phyloP scores from a whole-genome alignment of 2,797 vertebrate genomes.

The Lacerta bilineata region DNA sequence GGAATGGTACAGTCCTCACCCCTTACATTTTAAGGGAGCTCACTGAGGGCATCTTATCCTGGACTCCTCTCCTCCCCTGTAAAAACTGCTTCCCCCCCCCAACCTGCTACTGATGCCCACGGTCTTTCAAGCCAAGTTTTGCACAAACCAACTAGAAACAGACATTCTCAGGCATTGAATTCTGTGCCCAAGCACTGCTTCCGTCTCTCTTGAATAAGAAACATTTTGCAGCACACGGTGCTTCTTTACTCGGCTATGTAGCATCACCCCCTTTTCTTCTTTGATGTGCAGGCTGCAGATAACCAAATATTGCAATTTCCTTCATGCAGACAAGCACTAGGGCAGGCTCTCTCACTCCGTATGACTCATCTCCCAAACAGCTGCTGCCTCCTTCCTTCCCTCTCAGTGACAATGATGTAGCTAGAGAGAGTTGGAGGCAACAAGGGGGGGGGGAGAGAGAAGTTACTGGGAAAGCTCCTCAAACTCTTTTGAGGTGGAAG shows the following conservation, averaged over 20 bases:
- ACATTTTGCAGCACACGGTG: background rate
- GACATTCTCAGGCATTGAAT: background rate
- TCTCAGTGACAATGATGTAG: background rate
- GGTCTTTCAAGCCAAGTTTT: background rate
- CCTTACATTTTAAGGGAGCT: too few relatives aligned
- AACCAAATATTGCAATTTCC: slow-evolving; percentile 7
- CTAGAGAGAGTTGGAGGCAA: background rate
- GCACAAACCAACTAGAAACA: background rate
- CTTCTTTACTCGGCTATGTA: background rate
- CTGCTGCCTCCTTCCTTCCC: background rate
- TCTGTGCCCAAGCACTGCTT: too few relatives aligned
- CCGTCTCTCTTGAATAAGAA: background rate
- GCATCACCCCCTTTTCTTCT: too few relatives aligned
- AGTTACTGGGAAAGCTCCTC: background rate
- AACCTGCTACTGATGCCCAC: too few relatives aligned
- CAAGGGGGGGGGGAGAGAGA: background rate
- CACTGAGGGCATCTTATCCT: background rate
- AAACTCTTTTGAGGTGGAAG: background rate
- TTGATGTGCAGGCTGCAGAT: background rate
- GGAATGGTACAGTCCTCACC: background rate
- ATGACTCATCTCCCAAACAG: slow-evolving; percentile 27
- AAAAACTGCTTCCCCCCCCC: background rate
- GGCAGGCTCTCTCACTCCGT: background rate
- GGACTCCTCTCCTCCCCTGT: background rate
- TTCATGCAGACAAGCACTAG: background rate